These are phyloP conservation scores for Aplidium turbinatum DNA, from an alignment of 23 tunicate genomes.

Conservation along the genomic window DNA sequence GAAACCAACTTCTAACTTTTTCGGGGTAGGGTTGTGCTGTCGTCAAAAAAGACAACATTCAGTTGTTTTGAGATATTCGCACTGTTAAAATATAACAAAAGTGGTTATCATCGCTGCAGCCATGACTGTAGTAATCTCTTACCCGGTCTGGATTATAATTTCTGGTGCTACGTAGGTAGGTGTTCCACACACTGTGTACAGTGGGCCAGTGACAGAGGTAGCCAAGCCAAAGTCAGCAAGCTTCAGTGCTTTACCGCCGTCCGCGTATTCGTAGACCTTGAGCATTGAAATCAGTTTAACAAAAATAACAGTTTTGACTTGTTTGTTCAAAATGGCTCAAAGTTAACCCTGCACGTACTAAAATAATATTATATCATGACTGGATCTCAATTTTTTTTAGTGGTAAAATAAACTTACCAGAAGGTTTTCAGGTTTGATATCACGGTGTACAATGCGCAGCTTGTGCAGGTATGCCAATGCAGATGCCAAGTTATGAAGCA, in stretches of 20 bases:
- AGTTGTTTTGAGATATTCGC: too few species aligned
- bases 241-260: slow-evolving; percentile 88
- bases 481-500: slow-evolving; percentile 64
- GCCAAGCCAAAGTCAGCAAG: slow-evolving; percentile 97
- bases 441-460: slow-evolving; percentile 86
- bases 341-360: not conserved
- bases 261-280: slow-evolving; percentile 31
- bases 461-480: slow-evolving; percentile 88
- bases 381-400: not conserved
- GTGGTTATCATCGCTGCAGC: too few species aligned
- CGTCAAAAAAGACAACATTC: too few species aligned
- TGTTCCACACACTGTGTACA: slow-evolving; percentile 94
- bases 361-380: not conserved
- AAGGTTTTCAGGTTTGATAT: slow-evolving; percentile 96
- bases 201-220: slow-evolving; percentile 92
- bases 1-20: too few species aligned
- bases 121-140: too few species aligned
- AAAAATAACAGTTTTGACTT: not conserved
- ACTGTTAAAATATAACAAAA: too few species aligned
- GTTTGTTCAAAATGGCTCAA: not conserved
- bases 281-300: not conserved
- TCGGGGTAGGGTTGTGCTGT: too few species aligned
- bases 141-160: slow-evolving; percentile 82
- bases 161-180: slow-evolving; percentile 99
- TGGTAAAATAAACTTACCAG: slow-evolving; percentile 32